Percentiles rank a stretch among this genome's conserved stretches.
These are phyloP conservation scores for Lepidochrysops patricia DNA, from an alignment of 2,888 invertebrate genomes.

Conservation along the genomic window DNA sequence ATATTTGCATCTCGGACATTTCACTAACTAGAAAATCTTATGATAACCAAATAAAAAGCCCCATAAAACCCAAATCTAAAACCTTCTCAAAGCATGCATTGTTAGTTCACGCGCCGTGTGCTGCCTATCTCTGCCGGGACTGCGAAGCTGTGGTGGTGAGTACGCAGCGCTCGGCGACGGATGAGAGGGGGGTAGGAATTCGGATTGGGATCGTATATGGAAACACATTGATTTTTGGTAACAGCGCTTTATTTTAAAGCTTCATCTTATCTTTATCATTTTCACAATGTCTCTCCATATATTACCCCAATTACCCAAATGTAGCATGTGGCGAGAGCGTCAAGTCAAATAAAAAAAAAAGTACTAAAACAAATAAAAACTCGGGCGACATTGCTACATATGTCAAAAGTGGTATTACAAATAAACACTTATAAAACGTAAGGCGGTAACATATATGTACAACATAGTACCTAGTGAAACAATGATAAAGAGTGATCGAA, in stretches of 20 bases:
- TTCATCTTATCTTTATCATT: slow-evolving; percentile 74
- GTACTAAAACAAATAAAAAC: slow-evolving; percentile 56
- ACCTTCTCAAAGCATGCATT: slow-evolving; percentile 16
- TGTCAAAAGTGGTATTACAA: slow-evolving; percentile 77
- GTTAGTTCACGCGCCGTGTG: slow-evolving; percentile 16
- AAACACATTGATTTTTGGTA: slow-evolving; percentile 80
- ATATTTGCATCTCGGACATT: not conserved
- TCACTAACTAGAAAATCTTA: not conserved
- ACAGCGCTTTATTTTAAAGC: slow-evolving; percentile 81
- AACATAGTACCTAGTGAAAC: slow-evolving; percentile 68
- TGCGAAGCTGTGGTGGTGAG: slow-evolving; percentile 7
- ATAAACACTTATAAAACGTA: slow-evolving; percentile 71
- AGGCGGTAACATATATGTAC: slow-evolving; percentile 73
- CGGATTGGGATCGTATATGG: slow-evolving; percentile 69
- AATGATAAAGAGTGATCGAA: slow-evolving; percentile 63
- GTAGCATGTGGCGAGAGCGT: slow-evolving; percentile 72
- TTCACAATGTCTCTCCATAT: slow-evolving; percentile 81
- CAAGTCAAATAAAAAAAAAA: slow-evolving; percentile 59
- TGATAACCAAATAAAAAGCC: slow-evolving; percentile 7
- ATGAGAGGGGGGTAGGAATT: slow-evolving; percentile 32
- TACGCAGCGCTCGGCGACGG: slow-evolving; percentile 17
- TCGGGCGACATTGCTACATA: slow-evolving; percentile 73
- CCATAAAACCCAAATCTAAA: slow-evolving; percentile 9
- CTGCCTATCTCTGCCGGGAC: not conserved
- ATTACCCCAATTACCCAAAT: slow-evolving; percentile 79